These are phyloP conservation scores for Augochlorella aurata DNA, from an alignment of 2,888 invertebrate genomes.

Conservation along the genomic window DNA sequence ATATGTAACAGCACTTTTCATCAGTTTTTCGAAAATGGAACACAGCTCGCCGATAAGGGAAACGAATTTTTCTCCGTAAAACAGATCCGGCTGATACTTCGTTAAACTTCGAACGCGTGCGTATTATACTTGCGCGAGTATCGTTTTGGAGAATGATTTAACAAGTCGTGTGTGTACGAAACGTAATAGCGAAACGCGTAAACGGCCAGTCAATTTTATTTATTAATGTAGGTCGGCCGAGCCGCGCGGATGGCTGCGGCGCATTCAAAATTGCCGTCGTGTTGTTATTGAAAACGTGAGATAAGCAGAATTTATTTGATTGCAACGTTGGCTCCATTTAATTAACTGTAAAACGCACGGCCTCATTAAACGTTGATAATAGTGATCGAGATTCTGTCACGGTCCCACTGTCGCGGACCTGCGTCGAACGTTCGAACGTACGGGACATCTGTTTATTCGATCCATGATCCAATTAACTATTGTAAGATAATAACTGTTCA, in stretches of 20 bases:
- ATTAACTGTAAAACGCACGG: slow-evolving; percentile 2
- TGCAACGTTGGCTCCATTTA: slow-evolving; percentile 1
- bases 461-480: too few species aligned
- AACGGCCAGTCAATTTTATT: background rate
- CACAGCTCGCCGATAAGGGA: background rate
- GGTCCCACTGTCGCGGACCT: background rate
- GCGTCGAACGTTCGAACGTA: background rate
- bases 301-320: slow-evolving; percentile 7
- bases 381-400: background rate
- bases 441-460: background rate
- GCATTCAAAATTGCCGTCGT: background rate
- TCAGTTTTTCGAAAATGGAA: background rate
- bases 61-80: background rate
- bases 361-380: background rate
- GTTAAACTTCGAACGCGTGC: background rate
- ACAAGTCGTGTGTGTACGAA: background rate
- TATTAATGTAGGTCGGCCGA: background rate
- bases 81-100: background rate
- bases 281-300: slow-evolving; percentile 1
- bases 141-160: background rate
- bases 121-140: background rate
- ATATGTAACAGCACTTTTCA: background rate
- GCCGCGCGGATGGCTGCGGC: background rate
- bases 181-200: background rate
- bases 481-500: too few species aligned